phyloP scores from a whole-genome alignment of 1,140 invertebrate species.

The Hermetia illucens region DNA sequence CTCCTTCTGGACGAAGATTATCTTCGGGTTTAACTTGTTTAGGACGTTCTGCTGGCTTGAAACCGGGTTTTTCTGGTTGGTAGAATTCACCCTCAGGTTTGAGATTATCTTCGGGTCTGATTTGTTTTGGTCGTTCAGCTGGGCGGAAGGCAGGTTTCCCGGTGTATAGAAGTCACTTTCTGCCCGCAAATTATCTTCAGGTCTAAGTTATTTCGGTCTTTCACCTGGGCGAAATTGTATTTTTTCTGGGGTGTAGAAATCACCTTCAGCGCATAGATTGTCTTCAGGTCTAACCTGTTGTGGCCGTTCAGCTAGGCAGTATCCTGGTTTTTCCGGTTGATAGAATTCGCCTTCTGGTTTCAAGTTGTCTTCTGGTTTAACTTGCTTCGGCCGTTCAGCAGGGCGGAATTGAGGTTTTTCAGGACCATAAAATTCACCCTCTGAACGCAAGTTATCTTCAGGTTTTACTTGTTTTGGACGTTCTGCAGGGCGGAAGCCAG shows the following conservation, averaged over 20 bases:
- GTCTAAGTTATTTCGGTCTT: constrained; percentile 38
- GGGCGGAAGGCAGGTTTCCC: no score
- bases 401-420: background rate
- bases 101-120: no score
- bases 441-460: constrained; percentile 36
- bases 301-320: constrained; percentile 12
- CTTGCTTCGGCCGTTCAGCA: background rate
- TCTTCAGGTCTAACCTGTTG: constrained; percentile 31
- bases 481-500: constrained; percentile 28
- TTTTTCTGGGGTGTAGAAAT: constrained; percentile 38
- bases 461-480: no score
- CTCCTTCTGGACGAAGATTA: no score
- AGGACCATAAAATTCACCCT: constrained; percentile 17
- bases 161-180: constrained; percentile 36
- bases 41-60: no score
- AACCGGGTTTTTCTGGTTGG: no score
- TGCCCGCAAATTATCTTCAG: constrained; percentile 41
- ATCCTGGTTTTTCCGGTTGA: no score
- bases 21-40: no score
- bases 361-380: no score
- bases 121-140: no score
- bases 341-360: no score
- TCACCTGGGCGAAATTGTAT: constrained; percentile 40
- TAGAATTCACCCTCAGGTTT: no score
- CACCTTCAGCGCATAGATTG: constrained; percentile 44